These are phyloP conservation scores for Craseonycteris thonglongyai DNA, from an alignment of 2,113 vertebrate species.

Conservation along the genomic window DNA sequence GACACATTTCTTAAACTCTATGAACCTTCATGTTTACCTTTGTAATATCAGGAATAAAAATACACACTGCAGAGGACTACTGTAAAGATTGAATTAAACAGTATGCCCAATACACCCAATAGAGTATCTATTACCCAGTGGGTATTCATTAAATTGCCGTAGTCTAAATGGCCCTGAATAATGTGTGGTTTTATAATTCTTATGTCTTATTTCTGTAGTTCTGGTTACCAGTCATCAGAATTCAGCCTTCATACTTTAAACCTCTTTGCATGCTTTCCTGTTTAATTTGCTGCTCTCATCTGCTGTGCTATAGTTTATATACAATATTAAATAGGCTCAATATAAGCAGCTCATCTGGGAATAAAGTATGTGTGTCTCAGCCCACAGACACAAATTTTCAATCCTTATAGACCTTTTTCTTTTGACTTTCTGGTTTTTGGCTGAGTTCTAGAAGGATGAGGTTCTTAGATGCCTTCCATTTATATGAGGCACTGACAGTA, in stretches of 20 bases:
- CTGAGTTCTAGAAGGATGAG: neutral
- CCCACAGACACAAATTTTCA: neutral
- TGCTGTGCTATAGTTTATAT: neutral
- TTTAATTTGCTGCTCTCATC: neutral
- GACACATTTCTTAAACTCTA: neutral
- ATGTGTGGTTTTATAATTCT: neutral
- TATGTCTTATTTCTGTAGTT: neutral
- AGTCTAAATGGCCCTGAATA: neutral
- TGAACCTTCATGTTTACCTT: neutral
- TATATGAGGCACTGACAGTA: neutral
- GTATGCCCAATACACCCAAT: neutral
- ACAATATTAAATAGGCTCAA: neutral
- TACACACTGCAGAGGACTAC: neutral
- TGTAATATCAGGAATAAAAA: neutral
- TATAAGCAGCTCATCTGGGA: neutral
- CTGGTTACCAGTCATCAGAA: neutral
- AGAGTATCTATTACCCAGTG: neutral
- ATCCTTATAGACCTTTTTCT: neutral
- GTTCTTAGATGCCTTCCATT: neutral
- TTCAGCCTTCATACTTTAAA: neutral
- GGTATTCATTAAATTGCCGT: neutral
- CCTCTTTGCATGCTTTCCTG: neutral
- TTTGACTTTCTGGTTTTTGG: neutral
- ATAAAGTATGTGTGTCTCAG: slow-evolving; percentile 14
- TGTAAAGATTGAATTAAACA: neutral